Evolutionary conservation across 2,113 vertebrate genomes (phyloP).

Genomic region (Saccopteryx bilineata): DNA sequence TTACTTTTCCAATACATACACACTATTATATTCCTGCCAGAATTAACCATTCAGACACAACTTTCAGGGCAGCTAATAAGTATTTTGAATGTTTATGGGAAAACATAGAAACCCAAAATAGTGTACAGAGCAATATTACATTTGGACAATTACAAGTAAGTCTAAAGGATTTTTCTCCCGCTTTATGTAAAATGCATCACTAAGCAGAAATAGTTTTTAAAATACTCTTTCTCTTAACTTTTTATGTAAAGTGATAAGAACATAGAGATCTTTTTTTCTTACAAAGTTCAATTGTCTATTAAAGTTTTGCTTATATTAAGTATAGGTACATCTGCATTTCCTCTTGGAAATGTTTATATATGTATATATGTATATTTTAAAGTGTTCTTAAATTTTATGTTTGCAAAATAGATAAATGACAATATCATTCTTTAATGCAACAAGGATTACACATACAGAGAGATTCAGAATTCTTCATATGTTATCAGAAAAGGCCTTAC

Average conservation of each 20-base stretch:
- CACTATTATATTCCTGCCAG: background rate
- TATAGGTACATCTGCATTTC: constrained; percentile 27
- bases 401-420: constrained; percentile 61
- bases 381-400: constrained; percentile 57
- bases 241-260: constrained; percentile 22
- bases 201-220: constrained; percentile 36
- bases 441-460: background rate
- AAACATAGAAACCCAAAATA: background rate
- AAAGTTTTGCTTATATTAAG: constrained; percentile 49
- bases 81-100: background rate
- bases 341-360: background rate
- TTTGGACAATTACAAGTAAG: constrained; percentile 25
- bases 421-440: constrained; percentile 39
- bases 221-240: constrained; percentile 55
- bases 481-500: constrained; percentile 47
- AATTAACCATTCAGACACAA: constrained; percentile 30
- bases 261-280: background rate
- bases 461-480: constrained; percentile 35
- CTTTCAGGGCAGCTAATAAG: constrained; percentile 17
- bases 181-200: constrained; percentile 50
- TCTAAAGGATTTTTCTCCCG: background rate
- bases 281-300: constrained; percentile 60
- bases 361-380: background rate
- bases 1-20: background rate
- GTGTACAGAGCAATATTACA: background rate